Conservation (phyloP, 2,113 vertebrate genomes). For the Mystacornis crossleyi region DNA sequence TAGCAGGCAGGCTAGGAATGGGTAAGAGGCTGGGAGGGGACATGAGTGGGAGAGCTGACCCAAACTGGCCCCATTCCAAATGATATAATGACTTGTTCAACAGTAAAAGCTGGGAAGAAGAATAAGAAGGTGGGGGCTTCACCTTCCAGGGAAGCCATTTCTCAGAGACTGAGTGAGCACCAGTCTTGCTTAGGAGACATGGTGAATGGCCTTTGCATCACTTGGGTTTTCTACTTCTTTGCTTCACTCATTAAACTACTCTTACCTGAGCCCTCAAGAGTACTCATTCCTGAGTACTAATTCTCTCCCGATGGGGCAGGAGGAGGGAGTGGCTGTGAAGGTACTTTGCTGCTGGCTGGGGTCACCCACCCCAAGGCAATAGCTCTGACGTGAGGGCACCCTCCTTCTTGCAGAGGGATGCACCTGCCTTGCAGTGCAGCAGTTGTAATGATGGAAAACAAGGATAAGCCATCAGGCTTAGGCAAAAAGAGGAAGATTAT, state of each 20-base stretch:
- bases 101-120: background rate
- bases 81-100: background rate
- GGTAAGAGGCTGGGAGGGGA: background rate
- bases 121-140: background rate
- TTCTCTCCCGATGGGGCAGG: background rate
- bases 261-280: background rate
- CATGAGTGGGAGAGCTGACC: background rate
- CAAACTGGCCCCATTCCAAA: background rate
- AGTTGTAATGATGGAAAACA: background rate
- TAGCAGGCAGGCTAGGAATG: background rate
- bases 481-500: background rate
- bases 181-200: background rate
- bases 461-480: background rate
- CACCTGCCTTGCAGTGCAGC: background rate
- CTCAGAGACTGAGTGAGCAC: background rate
- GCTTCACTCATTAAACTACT: background rate
- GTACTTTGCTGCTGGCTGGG: background rate
- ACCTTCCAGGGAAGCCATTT: background rate
- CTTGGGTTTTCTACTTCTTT: background rate
- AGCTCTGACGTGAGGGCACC: background rate
- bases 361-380: background rate
- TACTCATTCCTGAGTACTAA: background rate
- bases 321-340: background rate
- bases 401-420: background rate
- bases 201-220: background rate